Base-by-base conservation (phyloP, 1,140 invertebrate species). In the Delia radicum region DNA sequence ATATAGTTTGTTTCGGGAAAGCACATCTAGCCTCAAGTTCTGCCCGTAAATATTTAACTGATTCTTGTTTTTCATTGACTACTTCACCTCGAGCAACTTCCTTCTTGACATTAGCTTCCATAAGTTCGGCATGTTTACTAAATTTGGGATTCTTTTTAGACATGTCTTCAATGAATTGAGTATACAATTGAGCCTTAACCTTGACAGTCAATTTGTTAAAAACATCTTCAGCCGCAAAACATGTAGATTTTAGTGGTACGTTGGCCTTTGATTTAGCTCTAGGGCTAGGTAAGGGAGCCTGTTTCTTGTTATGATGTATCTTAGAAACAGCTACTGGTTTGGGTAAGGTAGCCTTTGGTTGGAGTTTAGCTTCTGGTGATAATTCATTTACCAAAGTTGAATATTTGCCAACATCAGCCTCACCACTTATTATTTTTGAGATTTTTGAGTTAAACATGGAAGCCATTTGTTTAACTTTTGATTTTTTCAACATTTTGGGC, bases 111-210 rank as follows among this genome's bases (percentile, higher is more conserved):
- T 81, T 80, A 0, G 75, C 80, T 4, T 81, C 79, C 0, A 84
- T 73, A 15, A 73, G 76, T 10, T 72, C 81, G 0, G 79, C 82
- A 71, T 84, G 82, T 21, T 77, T 78, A 10, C 63, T 78, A n/a
- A 84, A 84, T n/a, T 80, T 82, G 2, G 82, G 82, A 78, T 84
- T 81, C 73, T 78, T 84, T 28, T 77, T 79, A 1, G 82, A 78
- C 77, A 84, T 81, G 15, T 84, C 82, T 7, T 79, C 76, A 8
- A 84, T 78, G 26, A 84, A 84, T 29, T 84, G 78, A 37, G 82
- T 82, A 18, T 82, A 84, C n/a, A 84, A 69, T 62, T 81, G 26
- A 0, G 78, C 79, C 73, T 84, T 84, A 75, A 83, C 82, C 75
- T 80, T 82, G 3, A 84, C 82, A 26, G 81, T 81, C 42, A 84